Evolutionary conservation across 2,797 vertebrate species (phyloP).

Genomic region (Hoplostethus mediterraneus): DNA sequence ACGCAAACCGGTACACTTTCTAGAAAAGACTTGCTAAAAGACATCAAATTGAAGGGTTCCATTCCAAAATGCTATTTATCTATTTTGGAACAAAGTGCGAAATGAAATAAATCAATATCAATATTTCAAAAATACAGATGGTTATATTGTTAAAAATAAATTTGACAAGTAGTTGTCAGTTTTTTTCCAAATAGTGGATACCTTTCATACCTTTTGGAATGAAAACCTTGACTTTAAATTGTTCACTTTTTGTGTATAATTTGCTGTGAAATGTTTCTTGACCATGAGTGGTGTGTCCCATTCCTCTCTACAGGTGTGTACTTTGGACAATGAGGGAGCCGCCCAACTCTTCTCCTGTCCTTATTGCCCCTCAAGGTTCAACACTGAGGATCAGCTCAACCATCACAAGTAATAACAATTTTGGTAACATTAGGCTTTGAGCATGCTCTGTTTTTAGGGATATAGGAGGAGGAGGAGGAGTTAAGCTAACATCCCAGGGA

Average conservation of each 20-base stretch:
- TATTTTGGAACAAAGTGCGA: neutral
- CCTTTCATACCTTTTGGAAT: no score
- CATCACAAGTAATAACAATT: conserved; percentile 82
- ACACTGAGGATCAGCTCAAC: conserved; percentile 86
- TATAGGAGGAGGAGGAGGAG: conserved; percentile 1
- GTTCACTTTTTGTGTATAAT: neutral
- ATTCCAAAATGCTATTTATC: neutral
- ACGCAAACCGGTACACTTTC: conserved; percentile 74
- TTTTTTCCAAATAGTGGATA: no score
- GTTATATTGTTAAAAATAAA: neutral
- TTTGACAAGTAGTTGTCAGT: no score
- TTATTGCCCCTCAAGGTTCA: conserved; percentile 90
- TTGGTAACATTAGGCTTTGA: neutral
- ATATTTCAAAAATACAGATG: no score
- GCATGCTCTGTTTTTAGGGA: neutral
- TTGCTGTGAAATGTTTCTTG: neutral
- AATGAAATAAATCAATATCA: neutral
- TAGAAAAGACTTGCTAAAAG: neutral
- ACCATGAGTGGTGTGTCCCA: conserved; percentile 16
- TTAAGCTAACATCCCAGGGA: neutral
- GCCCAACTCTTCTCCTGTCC: conserved; percentile 84
- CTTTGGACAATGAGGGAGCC: conserved; percentile 67
- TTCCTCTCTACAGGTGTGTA: conserved; percentile 58
- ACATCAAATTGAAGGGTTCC: neutral
- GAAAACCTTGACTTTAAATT: neutral